These are phyloP conservation scores for Enteromius afrohamiltoni DNA, from an alignment of 2,797 vertebrate genomes.

Conservation along the genomic window DNA sequence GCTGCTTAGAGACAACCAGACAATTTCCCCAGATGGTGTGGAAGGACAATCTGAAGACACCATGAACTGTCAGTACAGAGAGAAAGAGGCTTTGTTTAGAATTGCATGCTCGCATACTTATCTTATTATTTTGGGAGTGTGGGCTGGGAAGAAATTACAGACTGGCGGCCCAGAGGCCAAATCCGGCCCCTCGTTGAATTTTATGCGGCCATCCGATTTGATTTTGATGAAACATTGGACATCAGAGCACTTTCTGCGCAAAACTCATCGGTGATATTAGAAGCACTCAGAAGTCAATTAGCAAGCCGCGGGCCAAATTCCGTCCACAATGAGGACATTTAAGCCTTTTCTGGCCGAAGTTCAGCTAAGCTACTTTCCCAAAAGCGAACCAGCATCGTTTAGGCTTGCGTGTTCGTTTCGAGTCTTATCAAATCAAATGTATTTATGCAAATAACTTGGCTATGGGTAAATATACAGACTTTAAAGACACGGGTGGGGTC, in stretches of 20 bases:
- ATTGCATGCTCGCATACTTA: not conserved
- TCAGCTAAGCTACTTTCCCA: not conserved
- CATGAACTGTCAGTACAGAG: conserved; percentile 25
- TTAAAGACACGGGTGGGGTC: not conserved
- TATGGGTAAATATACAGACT: not conserved
- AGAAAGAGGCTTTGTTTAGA: conserved; percentile 18
- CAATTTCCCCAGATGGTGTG: conserved; percentile 41
- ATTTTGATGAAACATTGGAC: conserved; percentile 23
- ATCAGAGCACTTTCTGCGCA: not conserved
- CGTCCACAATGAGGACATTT: not conserved
- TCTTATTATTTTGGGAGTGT: conserved; percentile 11
- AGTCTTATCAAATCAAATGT: conserved; percentile 7
- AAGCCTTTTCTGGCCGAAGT: conserved; percentile 11
- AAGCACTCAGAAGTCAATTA: conserved; percentile 12
- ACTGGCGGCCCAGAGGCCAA: not conserved
- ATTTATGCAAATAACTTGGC: conserved; percentile 21
- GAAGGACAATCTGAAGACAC: conserved; percentile 40
- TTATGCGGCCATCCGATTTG: not conserved
- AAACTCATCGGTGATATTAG: conserved; percentile 7
- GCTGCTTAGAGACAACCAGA: conserved; percentile 42
- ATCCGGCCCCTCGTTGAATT: not conserved
- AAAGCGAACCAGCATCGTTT: not conserved
- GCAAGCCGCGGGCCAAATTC: not conserved
- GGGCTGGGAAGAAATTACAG: not conserved
- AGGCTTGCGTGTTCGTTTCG: not conserved